Conservation (phyloP, 2,888 invertebrate genomes). For the Halictus ligatus region DNA sequence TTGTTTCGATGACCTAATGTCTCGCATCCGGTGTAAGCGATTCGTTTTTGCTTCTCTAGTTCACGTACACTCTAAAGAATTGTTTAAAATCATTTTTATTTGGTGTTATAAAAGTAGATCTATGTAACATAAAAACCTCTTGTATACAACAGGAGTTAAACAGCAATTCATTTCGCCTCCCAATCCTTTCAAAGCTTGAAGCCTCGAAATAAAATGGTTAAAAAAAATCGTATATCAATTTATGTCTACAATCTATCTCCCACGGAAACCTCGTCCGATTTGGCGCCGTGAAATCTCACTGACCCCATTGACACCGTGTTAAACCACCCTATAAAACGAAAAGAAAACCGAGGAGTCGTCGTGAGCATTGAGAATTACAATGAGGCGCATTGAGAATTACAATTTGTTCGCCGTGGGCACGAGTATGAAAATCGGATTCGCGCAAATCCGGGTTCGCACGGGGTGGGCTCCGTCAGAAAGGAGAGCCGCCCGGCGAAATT, state of each 20-base stretch:
- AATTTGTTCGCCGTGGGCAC: neutral
- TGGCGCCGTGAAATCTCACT: neutral
- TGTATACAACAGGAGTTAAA: neutral
- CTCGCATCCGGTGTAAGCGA: neutral
- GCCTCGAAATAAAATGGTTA: no score
- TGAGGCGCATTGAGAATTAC: neutral
- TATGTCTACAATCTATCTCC: no score
- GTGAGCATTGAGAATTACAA: neutral
- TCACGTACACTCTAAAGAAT: neutral
- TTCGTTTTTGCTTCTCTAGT: no score
- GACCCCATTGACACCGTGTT: neutral
- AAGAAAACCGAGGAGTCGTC: neutral
- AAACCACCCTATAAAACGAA: neutral
- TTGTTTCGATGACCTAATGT: neutral
- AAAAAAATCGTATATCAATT: no score
- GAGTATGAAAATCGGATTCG: neutral
- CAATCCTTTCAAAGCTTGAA: no score
- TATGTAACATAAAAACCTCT: neutral
- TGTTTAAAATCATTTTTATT: neutral
- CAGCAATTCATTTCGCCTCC: no score
- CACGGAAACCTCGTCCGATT: no score
- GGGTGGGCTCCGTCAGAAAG: neutral
- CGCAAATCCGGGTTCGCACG: neutral
- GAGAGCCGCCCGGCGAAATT: constrained; percentile 35
- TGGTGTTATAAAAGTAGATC: no score